Evolutionary conservation across 2,797 vertebrate genomes (phyloP).

Genomic region (Schizopygopsis malacanthus): DNA sequence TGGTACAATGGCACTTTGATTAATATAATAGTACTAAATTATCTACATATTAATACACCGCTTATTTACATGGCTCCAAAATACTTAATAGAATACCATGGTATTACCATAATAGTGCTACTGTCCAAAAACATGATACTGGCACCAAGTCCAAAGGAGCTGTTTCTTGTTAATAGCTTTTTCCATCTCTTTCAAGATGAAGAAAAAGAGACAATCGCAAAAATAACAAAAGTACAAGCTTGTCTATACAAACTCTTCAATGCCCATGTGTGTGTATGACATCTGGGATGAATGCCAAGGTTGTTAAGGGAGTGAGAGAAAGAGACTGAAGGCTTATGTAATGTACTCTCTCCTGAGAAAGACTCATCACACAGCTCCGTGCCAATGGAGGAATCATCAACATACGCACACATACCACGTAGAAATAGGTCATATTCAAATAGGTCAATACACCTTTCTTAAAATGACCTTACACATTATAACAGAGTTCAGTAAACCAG

Average conservation of each 20-base stretch:
- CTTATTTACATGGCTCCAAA: background rate
- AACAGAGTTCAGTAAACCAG: constrained; percentile 4
- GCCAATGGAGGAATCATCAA: constrained; percentile 24
- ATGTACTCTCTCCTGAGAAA: constrained; percentile 37
- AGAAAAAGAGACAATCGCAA: background rate
- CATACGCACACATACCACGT: constrained; percentile 24
- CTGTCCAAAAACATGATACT: background rate
- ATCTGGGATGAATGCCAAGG: constrained; percentile 37
- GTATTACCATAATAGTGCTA: background rate
- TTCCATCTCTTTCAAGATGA: background rate
- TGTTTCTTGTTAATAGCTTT: background rate
- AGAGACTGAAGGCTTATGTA: constrained; percentile 40
- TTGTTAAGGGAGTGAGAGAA: constrained; percentile 11
- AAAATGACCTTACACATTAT: background rate
- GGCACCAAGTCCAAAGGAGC: background rate
- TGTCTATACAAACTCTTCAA: constrained; percentile 12
- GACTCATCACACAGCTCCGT: constrained; percentile 31
- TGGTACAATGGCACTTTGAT: background rate
- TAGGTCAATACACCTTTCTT: constrained; percentile 6
- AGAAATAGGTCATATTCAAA: constrained; percentile 30
- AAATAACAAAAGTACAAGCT: constrained; percentile 18
- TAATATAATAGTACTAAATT: background rate
- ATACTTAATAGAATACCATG: background rate
- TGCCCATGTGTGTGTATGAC: constrained; percentile 25
- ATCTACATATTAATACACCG: background rate